These are phyloP conservation scores for Drosophila eugracilis DNA, from an alignment of 1,140 invertebrate species.

Conservation along the genomic window DNA sequence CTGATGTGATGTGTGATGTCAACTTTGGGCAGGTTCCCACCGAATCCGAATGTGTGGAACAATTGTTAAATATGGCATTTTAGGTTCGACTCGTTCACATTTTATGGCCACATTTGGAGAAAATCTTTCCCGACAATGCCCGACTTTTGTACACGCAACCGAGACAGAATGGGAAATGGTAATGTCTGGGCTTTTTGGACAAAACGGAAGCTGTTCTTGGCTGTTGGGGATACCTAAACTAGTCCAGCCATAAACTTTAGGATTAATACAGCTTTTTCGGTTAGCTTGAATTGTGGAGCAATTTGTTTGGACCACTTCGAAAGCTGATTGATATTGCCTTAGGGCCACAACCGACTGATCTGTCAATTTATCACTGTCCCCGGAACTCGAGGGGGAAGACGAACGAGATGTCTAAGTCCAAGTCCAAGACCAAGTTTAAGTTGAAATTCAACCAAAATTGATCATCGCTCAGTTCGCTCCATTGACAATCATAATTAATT, in stretches of 20 bases:
- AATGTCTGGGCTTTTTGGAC: conserved; percentile 37
- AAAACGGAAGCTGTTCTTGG: conserved; percentile 72
- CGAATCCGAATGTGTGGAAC: conserved; percentile 53
- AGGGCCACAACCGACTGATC: conserved; percentile 52
- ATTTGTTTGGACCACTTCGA: conserved; percentile 58
- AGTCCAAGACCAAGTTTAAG: too few species aligned
- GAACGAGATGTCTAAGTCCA: background rate
- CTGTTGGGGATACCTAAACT: conserved; percentile 22
- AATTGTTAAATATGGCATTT: conserved; percentile 76
- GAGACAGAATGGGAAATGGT: conserved; percentile 56
- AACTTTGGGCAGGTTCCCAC: conserved; percentile 71
- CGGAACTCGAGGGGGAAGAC: conserved; percentile 9
- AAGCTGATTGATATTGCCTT: conserved; percentile 44
- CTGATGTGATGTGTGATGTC: conserved; percentile 74
- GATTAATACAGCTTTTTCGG: conserved; percentile 56
- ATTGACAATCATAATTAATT: conserved; percentile 81
- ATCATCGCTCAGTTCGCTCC: conserved; percentile 55
- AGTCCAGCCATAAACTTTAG: conserved; percentile 68
- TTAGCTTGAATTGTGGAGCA: conserved; percentile 47
- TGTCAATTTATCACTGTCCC: conserved; percentile 78
- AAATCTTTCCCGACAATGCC: conserved; percentile 61
- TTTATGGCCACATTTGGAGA: conserved; percentile 60
- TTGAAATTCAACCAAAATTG: too few species aligned
- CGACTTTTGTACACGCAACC: conserved; percentile 55
- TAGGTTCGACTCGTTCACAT: conserved; percentile 49